Conservation (phyloP, 2,113 vertebrate genomes). For the Micronycteris hirsuta region DNA sequence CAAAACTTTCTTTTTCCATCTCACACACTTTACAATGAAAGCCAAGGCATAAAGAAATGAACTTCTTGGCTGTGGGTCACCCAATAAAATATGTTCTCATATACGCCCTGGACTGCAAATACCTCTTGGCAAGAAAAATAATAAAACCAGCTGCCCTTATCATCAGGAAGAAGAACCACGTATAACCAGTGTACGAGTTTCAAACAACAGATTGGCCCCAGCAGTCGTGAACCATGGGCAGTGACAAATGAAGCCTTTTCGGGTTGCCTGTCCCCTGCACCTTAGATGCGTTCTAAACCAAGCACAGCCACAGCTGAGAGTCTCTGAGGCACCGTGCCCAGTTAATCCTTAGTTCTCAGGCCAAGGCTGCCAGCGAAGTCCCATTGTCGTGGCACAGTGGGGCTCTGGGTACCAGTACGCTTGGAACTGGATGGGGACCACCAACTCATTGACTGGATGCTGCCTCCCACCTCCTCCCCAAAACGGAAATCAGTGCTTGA, state of each 20-base stretch:
- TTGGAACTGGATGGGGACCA: constrained; percentile 23
- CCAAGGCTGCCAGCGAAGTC: constrained; percentile 57
- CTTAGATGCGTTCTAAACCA: not conserved
- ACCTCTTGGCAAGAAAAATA: constrained; percentile 50
- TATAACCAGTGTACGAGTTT: constrained; percentile 24
- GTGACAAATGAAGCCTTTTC: constrained; percentile 49
- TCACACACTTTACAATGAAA: not conserved
- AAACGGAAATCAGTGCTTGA: constrained; percentile 46
- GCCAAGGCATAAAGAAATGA: not conserved
- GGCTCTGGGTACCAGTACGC: not conserved
- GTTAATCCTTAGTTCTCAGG: constrained; percentile 35
- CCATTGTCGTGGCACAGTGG: constrained; percentile 18
- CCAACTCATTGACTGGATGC: constrained; percentile 14
- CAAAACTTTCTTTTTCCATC: constrained; percentile 6
- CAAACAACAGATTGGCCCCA: constrained; percentile 59
- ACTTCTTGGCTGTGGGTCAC: constrained; percentile 45
- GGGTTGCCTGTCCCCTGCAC: not conserved
- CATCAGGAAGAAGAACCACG: constrained; percentile 17
- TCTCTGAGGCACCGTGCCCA: constrained; percentile 30
- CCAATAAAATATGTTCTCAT: not conserved
- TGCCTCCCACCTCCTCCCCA: not conserved
- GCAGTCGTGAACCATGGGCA: not conserved
- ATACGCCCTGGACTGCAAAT: constrained; percentile 24
- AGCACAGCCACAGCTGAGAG: constrained; percentile 27
- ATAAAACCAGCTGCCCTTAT: constrained; percentile 8